Base-by-base conservation (phyloP, 1,140 invertebrate genomes). In the Drosophila littoralis region DNA sequence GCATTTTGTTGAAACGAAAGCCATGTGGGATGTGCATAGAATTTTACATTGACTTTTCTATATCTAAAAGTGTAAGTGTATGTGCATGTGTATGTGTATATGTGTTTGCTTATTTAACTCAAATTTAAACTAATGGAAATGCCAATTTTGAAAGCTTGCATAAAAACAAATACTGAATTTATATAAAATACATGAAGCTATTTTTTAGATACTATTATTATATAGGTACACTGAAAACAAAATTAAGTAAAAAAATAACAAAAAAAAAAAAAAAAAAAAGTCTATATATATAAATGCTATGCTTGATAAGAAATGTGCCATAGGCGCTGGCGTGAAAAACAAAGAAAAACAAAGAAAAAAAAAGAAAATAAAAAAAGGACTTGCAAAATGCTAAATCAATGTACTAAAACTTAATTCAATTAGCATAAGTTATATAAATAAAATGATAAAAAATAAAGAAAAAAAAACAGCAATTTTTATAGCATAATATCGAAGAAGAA, bases 181-280 rank as follows among this genome's bases (percentile, higher is more conserved):
- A 71, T 70, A 75, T 70, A 43, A 58, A 68, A 81, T 71, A 79
- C 68, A 79, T 82, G 75, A 74, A 82, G 72, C 81, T 86, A 86
- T 86, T 86, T 86, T 86, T 86, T 86, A 86, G 83, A 86, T 59
- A 86, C 84, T 86, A 88, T 88, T 77, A 80, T 77, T 81, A 75
- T 58, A 85, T 75, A 70, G 65, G 35, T 65, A 69, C 36, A 57
- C 32, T 50, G 52, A 73, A 57, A 51, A 28, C 40, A 61, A 52
- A 38, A 50, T 61, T 35, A 58, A 50, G 7, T 54, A 55, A 51
- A 36, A 48, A 48, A 48, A 40, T n/a, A 48, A 43, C 5, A 54
- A 65, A 33, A 60, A 70, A 69, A 28, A 28, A 28, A 17, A 42
- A 42, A 17, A 17, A 45, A n/a, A n/a, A n/a, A n/a, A n/a, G n/a